Evolutionary conservation across 2,888 invertebrate species (phyloP).

Genomic region (Exocentrus adspersus): DNA sequence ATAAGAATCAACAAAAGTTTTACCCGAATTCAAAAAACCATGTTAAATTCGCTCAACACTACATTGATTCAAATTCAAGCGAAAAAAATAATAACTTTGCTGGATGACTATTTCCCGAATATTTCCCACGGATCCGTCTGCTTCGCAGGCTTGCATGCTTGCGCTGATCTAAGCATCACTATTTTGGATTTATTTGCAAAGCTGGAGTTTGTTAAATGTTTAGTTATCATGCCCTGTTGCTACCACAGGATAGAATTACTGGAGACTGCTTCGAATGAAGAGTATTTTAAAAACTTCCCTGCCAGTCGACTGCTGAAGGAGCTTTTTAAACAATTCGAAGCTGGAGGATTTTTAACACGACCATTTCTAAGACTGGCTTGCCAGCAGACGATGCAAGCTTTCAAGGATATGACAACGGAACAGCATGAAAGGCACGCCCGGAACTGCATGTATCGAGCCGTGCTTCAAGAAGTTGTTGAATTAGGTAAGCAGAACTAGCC

Average conservation of each 20-base stretch:
- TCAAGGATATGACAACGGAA: slow-evolving; percentile 64
- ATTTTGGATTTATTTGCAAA: slow-evolving; percentile 73
- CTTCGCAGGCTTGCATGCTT: slow-evolving; percentile 78
- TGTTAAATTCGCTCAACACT: slow-evolving; percentile 71
- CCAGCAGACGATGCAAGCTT: slow-evolving; percentile 71
- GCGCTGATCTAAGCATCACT: slow-evolving; percentile 78
- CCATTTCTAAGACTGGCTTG: slow-evolving; percentile 79
- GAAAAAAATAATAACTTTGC: slow-evolving; percentile 55
- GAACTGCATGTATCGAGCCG: slow-evolving; percentile 70
- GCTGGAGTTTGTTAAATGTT: slow-evolving; percentile 66
- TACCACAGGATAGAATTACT: slow-evolving; percentile 74
- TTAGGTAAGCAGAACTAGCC: slow-evolving; percentile 68
- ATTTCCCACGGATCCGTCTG: slow-evolving; percentile 53
- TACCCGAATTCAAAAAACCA: slow-evolving; percentile 65
- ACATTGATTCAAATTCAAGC: slow-evolving; percentile 67
- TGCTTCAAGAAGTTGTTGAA: slow-evolving; percentile 70
- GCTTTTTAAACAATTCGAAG: slow-evolving; percentile 59
- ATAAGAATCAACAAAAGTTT: slow-evolving; percentile 67
- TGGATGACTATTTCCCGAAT: slow-evolving; percentile 37
- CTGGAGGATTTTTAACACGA: slow-evolving; percentile 65
- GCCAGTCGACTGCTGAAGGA: slow-evolving; percentile 66
- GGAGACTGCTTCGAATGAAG: slow-evolving; percentile 37
- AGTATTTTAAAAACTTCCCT: slow-evolving; percentile 74
- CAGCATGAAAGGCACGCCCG: slow-evolving; percentile 67
- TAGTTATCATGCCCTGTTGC: slow-evolving; percentile 81